phyloP scores from a whole-genome alignment of 2,113 vertebrate genomes.

The Chrysochloris asiatica region DNA sequence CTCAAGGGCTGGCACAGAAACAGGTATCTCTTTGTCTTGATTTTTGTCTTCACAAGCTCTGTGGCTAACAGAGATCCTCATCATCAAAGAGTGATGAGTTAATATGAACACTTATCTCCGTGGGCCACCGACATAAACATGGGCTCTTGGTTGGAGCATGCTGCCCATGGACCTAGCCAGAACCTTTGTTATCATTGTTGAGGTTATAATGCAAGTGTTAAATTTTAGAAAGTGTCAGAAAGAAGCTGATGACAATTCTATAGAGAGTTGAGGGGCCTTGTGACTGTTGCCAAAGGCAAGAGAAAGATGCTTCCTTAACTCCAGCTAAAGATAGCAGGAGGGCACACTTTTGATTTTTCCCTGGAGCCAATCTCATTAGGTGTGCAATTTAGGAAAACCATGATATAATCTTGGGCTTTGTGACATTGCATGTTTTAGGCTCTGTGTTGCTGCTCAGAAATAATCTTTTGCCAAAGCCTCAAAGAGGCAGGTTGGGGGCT shows the following conservation, averaged over 20 bases:
- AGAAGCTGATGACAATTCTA: neutral
- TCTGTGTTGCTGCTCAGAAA: neutral
- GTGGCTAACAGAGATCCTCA: neutral
- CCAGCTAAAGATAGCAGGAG: constrained; percentile 44
- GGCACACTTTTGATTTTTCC: constrained; percentile 37
- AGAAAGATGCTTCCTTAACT: constrained; percentile 1
- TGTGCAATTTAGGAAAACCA: constrained; percentile 43
- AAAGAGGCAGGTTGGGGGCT: neutral
- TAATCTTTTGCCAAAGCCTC: constrained; percentile 18
- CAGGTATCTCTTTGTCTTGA: constrained; percentile 2
- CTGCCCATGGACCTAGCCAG: neutral
- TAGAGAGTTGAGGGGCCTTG: neutral
- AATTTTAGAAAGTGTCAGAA: constrained; percentile 4
- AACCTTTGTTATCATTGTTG: constrained; percentile 1
- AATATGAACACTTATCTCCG: no score
- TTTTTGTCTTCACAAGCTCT: neutral
- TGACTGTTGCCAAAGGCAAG: constrained; percentile 6
- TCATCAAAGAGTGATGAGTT: neutral
- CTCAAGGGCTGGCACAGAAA: neutral
- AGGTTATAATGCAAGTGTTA: constrained; percentile 14
- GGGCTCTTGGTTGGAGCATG: no score
- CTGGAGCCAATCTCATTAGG: constrained; percentile 43
- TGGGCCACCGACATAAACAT: neutral
- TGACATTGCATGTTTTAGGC: constrained; percentile 1
- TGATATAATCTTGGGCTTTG: constrained; percentile 45